A percentile compares a stretch with the other conserved stretches of the same genome.
These are phyloP conservation scores for Heliothis subflexa DNA, from an alignment of 1,140 invertebrate genomes.

Conservation along the genomic window DNA sequence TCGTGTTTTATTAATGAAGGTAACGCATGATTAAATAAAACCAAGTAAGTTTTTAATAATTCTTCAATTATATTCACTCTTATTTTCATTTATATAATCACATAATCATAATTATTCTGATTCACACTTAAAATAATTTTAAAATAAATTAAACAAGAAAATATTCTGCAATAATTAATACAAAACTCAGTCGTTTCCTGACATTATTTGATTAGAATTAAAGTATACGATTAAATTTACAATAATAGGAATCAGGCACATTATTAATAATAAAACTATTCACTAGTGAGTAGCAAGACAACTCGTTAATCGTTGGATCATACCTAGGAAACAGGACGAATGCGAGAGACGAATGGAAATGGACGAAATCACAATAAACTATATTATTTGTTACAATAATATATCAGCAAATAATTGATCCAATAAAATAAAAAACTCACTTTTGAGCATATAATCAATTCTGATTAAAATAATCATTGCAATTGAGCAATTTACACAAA, in stretches of 20 bases:
- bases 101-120: constrained; percentile 85
- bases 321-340: constrained; percentile 54
- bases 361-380: constrained; percentile 66
- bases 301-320: constrained; percentile 56
- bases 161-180: constrained; percentile 84
- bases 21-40: constrained; percentile 10
- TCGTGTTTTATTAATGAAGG: constrained; percentile 5
- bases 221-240: constrained; percentile 82
- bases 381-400: constrained; percentile 53
- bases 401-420: constrained; percentile 64
- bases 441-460: constrained; percentile 79
- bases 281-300: constrained; percentile 70
- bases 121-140: constrained; percentile 84
- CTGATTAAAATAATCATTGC: constrained; percentile 71
- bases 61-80: constrained; percentile 82
- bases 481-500: constrained; percentile 78
- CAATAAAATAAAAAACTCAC: constrained; percentile 73
- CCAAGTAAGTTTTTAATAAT: constrained; percentile 58
- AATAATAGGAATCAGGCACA: constrained; percentile 85
- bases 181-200: constrained; percentile 83
- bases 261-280: constrained; percentile 74
- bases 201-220: constrained; percentile 83
- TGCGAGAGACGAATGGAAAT: constrained; percentile 55
- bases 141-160: constrained; percentile 84
- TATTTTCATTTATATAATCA: constrained; percentile 83